phyloP scores from a whole-genome alignment of 2,113 vertebrate genomes.

The Ascaphus truei region DNA sequence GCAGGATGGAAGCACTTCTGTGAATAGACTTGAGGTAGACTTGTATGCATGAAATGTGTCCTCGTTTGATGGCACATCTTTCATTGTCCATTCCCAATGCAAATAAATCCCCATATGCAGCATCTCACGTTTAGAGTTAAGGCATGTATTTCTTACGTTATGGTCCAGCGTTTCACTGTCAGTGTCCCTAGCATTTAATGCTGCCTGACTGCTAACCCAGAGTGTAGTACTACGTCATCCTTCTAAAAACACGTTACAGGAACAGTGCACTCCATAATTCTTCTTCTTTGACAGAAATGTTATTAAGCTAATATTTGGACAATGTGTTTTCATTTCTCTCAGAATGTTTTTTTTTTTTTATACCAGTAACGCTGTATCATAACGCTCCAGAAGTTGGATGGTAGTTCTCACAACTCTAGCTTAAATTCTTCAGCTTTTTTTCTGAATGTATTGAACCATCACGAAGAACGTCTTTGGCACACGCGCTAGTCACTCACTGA shows the following conservation, averaged over 20 bases:
- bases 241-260: not conserved
- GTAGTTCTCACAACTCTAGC: not conserved
- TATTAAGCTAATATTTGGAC: too few relatives aligned
- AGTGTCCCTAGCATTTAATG: constrained; percentile 1
- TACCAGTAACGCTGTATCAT: not conserved
- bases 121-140: not conserved
- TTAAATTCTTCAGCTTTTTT: not conserved
- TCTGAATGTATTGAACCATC: not conserved
- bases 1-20: constrained; percentile 49
- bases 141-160: not conserved
- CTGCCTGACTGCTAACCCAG: not conserved
- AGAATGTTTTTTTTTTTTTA: too few relatives aligned
- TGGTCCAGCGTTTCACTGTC: constrained; percentile 24
- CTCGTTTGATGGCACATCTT: constrained; percentile 54
- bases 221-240: not conserved
- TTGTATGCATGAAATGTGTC: constrained; percentile 51
- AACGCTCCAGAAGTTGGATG: not conserved
- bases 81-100: constrained; percentile 41
- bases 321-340: too few relatives aligned
- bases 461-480: not conserved
- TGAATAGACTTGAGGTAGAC: constrained; percentile 71
- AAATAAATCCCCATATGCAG: constrained; percentile 2
- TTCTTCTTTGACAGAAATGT: too few relatives aligned
- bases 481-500: not conserved
- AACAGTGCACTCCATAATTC: not conserved